These are phyloP conservation scores for Gavia stellata DNA, from an alignment of 2,113 vertebrate species.

Conservation along the genomic window DNA sequence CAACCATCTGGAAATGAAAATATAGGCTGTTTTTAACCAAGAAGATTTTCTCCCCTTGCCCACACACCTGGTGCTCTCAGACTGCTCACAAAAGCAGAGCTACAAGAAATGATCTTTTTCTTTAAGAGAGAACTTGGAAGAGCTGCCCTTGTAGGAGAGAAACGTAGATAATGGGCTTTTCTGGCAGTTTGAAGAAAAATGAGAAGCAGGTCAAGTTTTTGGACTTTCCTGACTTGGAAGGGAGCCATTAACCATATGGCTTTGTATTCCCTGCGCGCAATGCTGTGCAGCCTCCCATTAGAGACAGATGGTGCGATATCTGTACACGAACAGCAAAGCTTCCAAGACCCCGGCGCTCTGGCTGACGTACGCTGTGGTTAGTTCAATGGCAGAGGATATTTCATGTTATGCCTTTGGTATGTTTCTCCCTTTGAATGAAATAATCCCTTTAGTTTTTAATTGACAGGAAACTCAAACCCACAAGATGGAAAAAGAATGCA, in stretches of 20 bases:
- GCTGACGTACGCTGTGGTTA: background rate
- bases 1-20: constrained; percentile 23
- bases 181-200: background rate
- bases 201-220: constrained; percentile 32
- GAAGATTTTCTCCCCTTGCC: background rate
- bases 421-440: constrained; percentile 1
- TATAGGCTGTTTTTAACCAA: background rate
- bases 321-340: background rate
- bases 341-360: rapidly evolving
- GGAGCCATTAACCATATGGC: constrained; percentile 43
- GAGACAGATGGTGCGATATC: constrained; percentile 9
- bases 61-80: background rate
- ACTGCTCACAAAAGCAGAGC: background rate
- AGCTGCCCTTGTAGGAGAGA: background rate
- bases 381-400: background rate
- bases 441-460: background rate
- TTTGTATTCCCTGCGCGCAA: background rate
- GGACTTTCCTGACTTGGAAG: constrained; percentile 9
- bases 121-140: background rate
- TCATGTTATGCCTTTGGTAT: background rate
- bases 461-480: background rate
- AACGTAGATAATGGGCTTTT: background rate
- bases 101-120: background rate
- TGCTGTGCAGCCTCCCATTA: background rate
- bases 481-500: background rate